A percentile compares a stretch with the other conserved stretches of the same genome.
Conservation (phyloP, 2,797 vertebrate species). For the Margarornis squamiger region DNA sequence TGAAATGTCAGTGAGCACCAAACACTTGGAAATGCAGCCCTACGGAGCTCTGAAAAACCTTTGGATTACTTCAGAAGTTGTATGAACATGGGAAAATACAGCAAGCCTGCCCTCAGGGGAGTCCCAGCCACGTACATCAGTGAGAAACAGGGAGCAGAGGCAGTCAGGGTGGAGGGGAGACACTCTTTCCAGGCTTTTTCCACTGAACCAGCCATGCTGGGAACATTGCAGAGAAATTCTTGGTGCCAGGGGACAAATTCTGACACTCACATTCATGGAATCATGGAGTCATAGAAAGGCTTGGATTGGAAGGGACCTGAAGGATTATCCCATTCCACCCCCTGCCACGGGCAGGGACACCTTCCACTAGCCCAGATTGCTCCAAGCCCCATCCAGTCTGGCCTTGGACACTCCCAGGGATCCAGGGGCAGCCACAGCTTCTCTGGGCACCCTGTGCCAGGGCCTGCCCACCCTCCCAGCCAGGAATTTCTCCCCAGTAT, state of each 20-base stretch:
- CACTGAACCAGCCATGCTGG: background rate
- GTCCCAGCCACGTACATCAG: fast-evolving
- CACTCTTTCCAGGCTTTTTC: background rate
- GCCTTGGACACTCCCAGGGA: background rate
- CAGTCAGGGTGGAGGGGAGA: background rate
- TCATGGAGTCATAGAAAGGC: background rate
- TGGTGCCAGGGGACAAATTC: background rate
- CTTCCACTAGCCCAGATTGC: fast-evolving
- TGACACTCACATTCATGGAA: background rate
- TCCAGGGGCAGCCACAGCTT: background rate
- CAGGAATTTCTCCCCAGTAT: background rate
- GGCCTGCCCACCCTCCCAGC: fast-evolving
- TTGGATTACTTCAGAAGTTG: background rate
- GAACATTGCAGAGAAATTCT: background rate
- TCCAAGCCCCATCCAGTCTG: fast-evolving
- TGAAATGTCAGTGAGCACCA: slow-evolving; percentile 29
- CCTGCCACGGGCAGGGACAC: background rate
- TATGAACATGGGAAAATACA: background rate
- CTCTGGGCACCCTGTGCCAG: background rate
- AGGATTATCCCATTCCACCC: background rate
- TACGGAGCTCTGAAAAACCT: background rate
- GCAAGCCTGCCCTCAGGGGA: background rate
- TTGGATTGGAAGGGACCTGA: background rate
- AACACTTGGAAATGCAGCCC: background rate
- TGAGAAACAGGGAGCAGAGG: background rate